A percentile compares a stretch with the other conserved stretches of the same genome.
These are phyloP conservation scores for Papilio glaucus DNA, from an alignment of 1,140 invertebrate species.

Conservation along the genomic window DNA sequence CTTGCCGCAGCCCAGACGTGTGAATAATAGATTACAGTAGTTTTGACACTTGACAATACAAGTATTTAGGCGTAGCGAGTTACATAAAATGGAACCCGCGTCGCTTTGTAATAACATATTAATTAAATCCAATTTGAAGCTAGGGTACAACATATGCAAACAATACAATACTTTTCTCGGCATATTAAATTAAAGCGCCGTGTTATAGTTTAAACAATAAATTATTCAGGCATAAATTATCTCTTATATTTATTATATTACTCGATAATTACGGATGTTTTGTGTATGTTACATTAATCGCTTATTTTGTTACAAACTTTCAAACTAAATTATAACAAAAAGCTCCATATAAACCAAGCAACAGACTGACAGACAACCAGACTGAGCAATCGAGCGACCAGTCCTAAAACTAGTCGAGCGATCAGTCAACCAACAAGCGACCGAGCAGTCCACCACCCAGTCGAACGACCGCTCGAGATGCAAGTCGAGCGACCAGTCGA, in stretches of 20 bases:
- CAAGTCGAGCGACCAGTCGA: too few species aligned
- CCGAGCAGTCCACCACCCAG: background rate
- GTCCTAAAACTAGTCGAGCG: background rate
- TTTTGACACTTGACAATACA: conserved; percentile 33
- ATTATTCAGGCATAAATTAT: conserved; percentile 6
- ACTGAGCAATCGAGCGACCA: background rate
- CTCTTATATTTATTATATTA: too few species aligned
- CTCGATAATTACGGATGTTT: background rate
- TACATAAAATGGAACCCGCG: conserved; percentile 7
- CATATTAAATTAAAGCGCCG: conserved; percentile 1
- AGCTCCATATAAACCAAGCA: too few species aligned
- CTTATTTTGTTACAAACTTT: too few species aligned
- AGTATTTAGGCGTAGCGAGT: conserved; percentile 17
- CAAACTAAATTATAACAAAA: too few species aligned
- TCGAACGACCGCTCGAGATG: background rate
- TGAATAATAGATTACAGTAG: conserved; percentile 36
- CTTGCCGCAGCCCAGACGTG: conserved; percentile 24
- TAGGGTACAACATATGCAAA: background rate
- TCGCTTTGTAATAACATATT: conserved; percentile 13
- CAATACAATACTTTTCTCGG: background rate
- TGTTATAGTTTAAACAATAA: conserved; percentile 2
- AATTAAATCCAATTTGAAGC: conserved; percentile 17
- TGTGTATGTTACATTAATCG: too few species aligned
- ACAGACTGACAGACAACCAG: too few species aligned
- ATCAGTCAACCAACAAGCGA: background rate